phyloP scores from a whole-genome alignment of 2,888 invertebrate species.

The Entomobrya multifasciata region DNA sequence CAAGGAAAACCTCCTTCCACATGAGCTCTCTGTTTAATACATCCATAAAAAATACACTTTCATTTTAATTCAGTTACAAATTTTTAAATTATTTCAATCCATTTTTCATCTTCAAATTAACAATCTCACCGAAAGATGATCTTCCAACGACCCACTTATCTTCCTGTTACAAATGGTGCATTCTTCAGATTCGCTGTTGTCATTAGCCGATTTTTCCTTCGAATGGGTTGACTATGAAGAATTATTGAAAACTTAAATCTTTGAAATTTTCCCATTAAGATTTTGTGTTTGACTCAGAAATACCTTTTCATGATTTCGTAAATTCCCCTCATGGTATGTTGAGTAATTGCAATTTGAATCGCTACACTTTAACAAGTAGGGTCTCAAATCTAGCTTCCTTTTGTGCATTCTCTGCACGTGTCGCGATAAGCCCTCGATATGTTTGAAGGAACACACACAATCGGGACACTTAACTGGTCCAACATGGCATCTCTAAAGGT shows the following conservation, averaged over 20 bases:
- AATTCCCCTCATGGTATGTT: background rate
- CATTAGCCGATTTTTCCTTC: background rate
- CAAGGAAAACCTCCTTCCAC: constrained; percentile 21
- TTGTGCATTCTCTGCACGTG: constrained; percentile 31
- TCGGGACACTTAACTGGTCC: constrained; percentile 10
- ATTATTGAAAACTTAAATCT: background rate
- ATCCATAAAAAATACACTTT: no score
- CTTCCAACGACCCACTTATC: background rate
- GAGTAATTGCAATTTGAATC: background rate
- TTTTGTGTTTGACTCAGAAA: no score
- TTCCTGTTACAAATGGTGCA: background rate
- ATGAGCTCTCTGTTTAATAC: constrained; percentile 29
- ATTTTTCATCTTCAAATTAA: no score
- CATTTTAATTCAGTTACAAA: no score
- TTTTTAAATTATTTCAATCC: no score
- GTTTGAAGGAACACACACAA: constrained; percentile 32
- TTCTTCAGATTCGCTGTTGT: background rate
- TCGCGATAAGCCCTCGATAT: background rate
- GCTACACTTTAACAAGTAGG: constrained; percentile 8
- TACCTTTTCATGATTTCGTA: constrained; percentile 8
- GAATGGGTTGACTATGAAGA: background rate
- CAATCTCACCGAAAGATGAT: background rate
- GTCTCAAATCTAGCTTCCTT: background rate
- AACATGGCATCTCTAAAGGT: constrained; percentile 32
- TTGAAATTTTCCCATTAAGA: background rate